Evolutionary conservation across 2,888 invertebrate species (phyloP), one percentile per base, ranked within the genome.

Genomic region (Cephonodes hylas): DNA sequence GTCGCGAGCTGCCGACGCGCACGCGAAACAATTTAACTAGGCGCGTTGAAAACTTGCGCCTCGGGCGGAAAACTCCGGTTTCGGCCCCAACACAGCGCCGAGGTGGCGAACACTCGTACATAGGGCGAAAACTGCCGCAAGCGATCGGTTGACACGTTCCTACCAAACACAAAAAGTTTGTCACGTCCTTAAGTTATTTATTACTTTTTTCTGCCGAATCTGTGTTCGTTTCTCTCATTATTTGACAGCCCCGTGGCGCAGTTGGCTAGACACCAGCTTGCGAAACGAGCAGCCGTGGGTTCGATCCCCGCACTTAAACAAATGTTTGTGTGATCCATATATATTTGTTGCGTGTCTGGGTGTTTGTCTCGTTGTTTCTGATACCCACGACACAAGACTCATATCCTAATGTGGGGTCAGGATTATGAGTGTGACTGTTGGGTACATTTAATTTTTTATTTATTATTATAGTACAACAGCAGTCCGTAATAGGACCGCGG

Each of bases 131-230:
- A 77, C 74, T 73, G 76, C 79, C 77, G 58, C 58, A 59, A 69
- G 77, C 79, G 71, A 80, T 78, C 66, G 71, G 69, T 68, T 70
- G 72, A 71, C 77, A 75, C 74, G 74, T 74, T 71, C 72, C 66
- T 71, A 64, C 66, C 67, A 70, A 72, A 77, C 75, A 75, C 73
- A 80, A 77, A 79, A 73, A 70, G 68, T 69, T 64, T 66, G 34
- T 59, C 59, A 59, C 59, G 34, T 48, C 38, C 46, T 48, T 46
- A 59, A 38, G 15, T 59, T 59, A 59, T 59, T 59, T 59, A 59
- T 59, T 59, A 48, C 59, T 48, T 48, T 46, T 46, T 46, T 38
- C 46, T 0, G 38, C 13, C 23, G 23, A 59, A 46, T 59, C 59
- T 22, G 23, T 23, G 27, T 15, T 18, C 31, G 15, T 53, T 18